Base-by-base conservation (phyloP, 2,113 vertebrate species). In the Onychorhynchus coronatus region DNA sequence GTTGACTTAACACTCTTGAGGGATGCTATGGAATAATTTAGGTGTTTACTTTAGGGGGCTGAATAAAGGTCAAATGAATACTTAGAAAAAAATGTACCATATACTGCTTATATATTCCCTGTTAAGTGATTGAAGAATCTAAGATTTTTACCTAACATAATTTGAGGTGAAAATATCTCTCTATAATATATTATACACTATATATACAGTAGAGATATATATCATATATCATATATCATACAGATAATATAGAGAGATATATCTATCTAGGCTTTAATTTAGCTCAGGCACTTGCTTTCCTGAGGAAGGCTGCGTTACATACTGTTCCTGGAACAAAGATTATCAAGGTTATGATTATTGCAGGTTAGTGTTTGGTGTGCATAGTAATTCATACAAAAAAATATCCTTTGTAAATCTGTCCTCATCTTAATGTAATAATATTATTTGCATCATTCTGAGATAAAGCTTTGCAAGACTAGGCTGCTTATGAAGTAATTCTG, bases 61-160 rank as follows among this genome's bases (percentile, higher is more conserved):
- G 66, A 55, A 73, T 62, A 94, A 93, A 94, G 88, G 93, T 91
- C 85, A 96, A 91, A 91, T 22, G 37, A 67, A 91, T 78, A 44
- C 44, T 94, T 61, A 50, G 41, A n/a, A 77, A 21, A 90, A 88
- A 37, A 3, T 28, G 42, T 37, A 56, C 27, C 5, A 22, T 42
- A 44, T 46, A 46, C 17, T 70, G 39, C 27, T 58, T 39, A 11
- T 6, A 46, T n/a, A 23, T 42, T 85, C 44, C 47, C 30, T 61
- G 35, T 22, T 39, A 75, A 68, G 49, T n/a, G 17, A 76, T 4
- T 50, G 46, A 73, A 68, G 56, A 70, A 52, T 28, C 8, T 68
- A 62, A 33, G 59, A 59, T 53, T 85, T 92, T 61, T 61, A 75
- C 6, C 42, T 84, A 67, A 42, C 23, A 10, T 44, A 62, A 85